phyloP scores from a whole-genome alignment of 2,113 vertebrate species.

The Podilymbus podiceps region DNA sequence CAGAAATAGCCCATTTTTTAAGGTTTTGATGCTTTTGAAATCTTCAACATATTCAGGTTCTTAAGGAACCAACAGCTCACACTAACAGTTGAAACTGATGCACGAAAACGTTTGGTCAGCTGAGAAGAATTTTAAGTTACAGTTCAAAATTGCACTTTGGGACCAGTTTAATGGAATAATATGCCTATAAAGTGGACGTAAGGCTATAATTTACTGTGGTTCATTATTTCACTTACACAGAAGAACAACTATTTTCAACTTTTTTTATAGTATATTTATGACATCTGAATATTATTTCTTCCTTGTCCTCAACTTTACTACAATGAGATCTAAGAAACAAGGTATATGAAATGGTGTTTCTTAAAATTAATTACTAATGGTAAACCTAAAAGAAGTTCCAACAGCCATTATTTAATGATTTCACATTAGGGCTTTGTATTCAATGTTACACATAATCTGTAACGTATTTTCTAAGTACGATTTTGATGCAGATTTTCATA shows the following conservation, averaged over 20 bases:
- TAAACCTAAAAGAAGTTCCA: neutral
- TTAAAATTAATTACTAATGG: neutral
- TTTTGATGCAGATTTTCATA: neutral
- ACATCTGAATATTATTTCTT: neutral
- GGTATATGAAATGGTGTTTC: neutral
- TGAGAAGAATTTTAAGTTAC: neutral
- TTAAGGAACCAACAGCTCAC: neutral
- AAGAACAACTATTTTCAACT: neutral
- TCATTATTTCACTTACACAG: neutral
- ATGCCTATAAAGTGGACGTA: neutral
- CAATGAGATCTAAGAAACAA: neutral
- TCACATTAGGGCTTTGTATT: neutral
- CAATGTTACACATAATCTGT: neutral
- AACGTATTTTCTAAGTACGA: neutral
- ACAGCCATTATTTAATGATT: neutral
- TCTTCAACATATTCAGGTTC: neutral
- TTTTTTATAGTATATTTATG: neutral
- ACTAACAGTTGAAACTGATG: neutral
- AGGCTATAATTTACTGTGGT: neutral
- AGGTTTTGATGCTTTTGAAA: neutral
- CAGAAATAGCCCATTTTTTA: neutral
- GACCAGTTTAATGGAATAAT: neutral
- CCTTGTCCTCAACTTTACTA: neutral
- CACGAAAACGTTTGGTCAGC: neutral
- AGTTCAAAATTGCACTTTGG: neutral